Percentiles rank a stretch among this genome's conserved stretches.
Conservation (phyloP, 1,140 invertebrate genomes). For the Zaprionus capensis region DNA sequence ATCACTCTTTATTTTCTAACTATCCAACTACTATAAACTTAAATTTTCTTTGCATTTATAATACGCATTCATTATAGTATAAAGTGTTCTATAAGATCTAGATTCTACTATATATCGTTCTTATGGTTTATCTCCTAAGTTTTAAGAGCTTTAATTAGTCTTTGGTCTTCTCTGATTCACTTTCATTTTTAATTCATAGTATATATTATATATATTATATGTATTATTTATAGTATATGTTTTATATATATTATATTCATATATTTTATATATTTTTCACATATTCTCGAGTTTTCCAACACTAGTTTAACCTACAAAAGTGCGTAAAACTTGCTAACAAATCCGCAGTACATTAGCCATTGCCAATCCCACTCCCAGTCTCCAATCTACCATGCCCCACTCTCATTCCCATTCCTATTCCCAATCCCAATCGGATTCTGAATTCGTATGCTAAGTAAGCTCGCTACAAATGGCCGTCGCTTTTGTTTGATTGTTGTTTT, state of each 20-base stretch:
- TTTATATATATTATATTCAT: no score
- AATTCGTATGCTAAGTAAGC: constrained; percentile 14
- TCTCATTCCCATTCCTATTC: neutral
- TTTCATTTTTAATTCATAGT: neutral
- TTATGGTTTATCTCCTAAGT: no score
- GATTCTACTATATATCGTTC: no score
- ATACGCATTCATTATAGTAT: no score
- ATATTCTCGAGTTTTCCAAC: constrained; percentile 4
- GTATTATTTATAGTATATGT: neutral
- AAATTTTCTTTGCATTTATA: no score
- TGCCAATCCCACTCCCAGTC: neutral
- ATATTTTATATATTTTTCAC: no score
- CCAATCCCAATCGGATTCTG: constrained; percentile 1
- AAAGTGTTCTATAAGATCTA: no score
- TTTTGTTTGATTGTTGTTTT: constrained; percentile 52
- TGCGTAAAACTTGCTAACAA: neutral
- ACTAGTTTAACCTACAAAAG: neutral
- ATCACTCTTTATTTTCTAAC: no score
- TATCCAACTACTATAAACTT: no score
- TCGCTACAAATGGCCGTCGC: constrained; percentile 44
- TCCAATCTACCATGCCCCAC: neutral
- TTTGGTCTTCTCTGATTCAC: no score
- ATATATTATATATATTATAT: neutral
- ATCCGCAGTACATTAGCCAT: neutral
- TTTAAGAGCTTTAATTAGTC: no score